Conservation (phyloP, 2,113 vertebrate species). For the Sturnus vulgaris region DNA sequence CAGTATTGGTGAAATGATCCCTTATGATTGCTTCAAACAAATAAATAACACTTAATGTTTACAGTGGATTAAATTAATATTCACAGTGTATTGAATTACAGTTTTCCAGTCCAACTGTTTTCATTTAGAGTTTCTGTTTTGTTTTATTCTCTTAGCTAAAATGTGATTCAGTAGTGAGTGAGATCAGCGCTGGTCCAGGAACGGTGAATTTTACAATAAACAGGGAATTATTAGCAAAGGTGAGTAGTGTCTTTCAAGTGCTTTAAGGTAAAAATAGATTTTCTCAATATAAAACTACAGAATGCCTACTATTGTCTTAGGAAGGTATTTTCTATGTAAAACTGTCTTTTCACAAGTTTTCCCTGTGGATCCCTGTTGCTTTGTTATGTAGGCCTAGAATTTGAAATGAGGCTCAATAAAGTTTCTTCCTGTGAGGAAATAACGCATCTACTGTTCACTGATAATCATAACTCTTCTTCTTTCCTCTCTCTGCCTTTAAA, state of each 20-base stretch:
- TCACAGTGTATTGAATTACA: neutral
- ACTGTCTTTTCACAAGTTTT: neutral
- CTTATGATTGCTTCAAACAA: neutral
- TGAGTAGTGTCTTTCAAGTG: conserved; percentile 54
- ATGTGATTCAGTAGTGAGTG: conserved; percentile 82
- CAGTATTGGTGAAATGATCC: neutral
- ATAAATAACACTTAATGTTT: neutral
- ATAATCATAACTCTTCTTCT: neutral
- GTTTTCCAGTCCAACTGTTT: neutral
- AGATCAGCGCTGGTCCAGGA: conserved; percentile 74
- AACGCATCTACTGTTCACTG: neutral
- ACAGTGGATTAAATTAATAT: neutral
- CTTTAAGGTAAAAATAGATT: neutral
- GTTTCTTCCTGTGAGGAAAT: neutral
- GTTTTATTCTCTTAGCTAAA: conserved; percentile 74
- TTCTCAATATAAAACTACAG: neutral
- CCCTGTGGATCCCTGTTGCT: neutral
- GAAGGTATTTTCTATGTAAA: neutral
- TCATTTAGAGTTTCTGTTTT: neutral
- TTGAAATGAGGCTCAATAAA: neutral
- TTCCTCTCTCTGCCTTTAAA: neutral
- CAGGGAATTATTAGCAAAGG: conserved; percentile 84
- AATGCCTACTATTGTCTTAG: neutral
- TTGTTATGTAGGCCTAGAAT: neutral
- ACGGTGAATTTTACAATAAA: conserved; percentile 86